Conservation (phyloP, 1,140 invertebrate genomes). For the Pararge aegeria region DNA sequence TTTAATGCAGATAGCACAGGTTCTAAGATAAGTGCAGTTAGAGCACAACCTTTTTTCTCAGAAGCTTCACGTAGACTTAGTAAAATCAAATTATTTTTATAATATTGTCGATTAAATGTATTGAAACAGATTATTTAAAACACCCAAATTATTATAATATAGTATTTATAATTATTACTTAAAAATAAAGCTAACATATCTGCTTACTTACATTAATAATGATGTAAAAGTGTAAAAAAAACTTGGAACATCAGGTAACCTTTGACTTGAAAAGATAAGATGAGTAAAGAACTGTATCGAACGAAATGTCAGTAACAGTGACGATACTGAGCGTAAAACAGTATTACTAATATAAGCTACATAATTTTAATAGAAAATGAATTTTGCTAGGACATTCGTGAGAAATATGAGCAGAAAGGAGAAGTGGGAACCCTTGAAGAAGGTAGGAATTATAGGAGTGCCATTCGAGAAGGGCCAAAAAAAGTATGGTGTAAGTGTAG, state of each 20-base stretch:
- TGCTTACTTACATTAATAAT: not conserved
- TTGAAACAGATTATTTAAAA: too few species aligned
- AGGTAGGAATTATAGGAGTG: slow-evolving; percentile 86
- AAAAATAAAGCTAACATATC: too few species aligned
- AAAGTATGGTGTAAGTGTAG: slow-evolving; percentile 82
- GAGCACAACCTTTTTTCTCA: too few species aligned
- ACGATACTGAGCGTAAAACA: not conserved
- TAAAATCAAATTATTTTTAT: too few species aligned
- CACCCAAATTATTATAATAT: too few species aligned
- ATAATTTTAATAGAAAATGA: slow-evolving; percentile 49
- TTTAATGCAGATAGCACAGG: not conserved
- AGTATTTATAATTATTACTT: too few species aligned
- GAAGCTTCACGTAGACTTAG: too few species aligned
- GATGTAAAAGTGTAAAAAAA: slow-evolving; percentile 11
- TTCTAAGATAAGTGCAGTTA: too few species aligned
- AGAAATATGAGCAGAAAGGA: slow-evolving; percentile 54
- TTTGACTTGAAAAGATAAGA: slow-evolving; percentile 33
- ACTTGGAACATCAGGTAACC: slow-evolving; percentile 18
- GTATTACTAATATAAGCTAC: slow-evolving; percentile 2
- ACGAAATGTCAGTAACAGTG: slow-evolving; percentile 21
- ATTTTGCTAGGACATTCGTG: slow-evolving; percentile 49
- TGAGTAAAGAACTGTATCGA: slow-evolving; percentile 16
- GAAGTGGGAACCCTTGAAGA: slow-evolving; percentile 52
- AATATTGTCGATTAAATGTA: too few species aligned
- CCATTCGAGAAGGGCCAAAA: slow-evolving; percentile 87